These are phyloP conservation scores for Nesoenas mayeri DNA, from an alignment of 2,113 vertebrate genomes.

Conservation along the genomic window DNA sequence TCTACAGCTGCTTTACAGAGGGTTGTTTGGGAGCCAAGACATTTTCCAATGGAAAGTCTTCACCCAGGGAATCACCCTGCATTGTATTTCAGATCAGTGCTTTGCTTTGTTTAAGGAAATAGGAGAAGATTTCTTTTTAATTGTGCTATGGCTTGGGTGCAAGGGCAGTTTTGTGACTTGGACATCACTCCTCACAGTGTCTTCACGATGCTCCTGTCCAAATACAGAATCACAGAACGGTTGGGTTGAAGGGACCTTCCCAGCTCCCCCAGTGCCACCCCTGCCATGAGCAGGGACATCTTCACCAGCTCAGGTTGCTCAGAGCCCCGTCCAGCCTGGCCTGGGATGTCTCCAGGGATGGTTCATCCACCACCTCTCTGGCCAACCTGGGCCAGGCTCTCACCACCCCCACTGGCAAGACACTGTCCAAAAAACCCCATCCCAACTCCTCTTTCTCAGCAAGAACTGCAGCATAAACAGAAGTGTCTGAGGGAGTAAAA, in stretches of 20 bases:
- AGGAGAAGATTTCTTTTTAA: background rate
- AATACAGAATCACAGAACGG: no score
- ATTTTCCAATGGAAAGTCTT: constrained; percentile 31
- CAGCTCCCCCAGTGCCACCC: no score
- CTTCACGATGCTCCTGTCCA: background rate
- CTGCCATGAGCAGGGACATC: no score
- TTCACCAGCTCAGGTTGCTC: no score
- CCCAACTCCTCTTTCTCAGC: accelerated
- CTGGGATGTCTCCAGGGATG: no score
- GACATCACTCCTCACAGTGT: background rate
- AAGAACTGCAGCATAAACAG: background rate
- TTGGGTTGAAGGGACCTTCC: no score
- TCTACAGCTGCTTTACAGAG: background rate
- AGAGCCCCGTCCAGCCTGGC: no score
- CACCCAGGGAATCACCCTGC: constrained; percentile 22
- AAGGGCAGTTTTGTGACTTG: no score
- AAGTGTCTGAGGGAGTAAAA: background rate
- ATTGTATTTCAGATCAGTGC: background rate
- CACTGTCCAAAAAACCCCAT: background rate
- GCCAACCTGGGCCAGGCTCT: no score
- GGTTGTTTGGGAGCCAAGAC: background rate
- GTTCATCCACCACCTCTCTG: no score
- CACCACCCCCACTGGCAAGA: no score
- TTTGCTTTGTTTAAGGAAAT: background rate
- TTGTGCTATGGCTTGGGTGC: background rate